Base-by-base conservation (phyloP, 1,140 invertebrate species). In the Danaus plexippus region DNA sequence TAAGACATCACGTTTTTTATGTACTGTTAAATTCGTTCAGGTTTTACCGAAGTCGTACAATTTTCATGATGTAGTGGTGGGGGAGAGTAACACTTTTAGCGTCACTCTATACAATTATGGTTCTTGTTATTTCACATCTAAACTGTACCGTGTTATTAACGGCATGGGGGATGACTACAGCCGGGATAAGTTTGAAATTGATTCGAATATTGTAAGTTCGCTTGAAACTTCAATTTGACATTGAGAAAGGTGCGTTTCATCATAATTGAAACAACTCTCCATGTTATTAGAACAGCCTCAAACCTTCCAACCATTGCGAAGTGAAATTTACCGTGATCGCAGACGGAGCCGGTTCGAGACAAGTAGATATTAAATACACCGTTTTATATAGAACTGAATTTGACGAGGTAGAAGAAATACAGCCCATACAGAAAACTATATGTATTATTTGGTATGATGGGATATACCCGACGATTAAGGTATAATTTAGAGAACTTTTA, bases 391-490 rank as follows among this genome's bases (percentile, higher is more conserved):
- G 79, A 3, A 78, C 77, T 1, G 80, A 84, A 52, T 69, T 58
- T 43, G 73, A 80, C 12, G 79, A 83, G 48, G 68, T 84, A 0
- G 71, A 76, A 56, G 80, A 86, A 54, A 78, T 83, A 52, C 77
- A 83, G 46, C 80, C 80, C 0, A 61, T 83, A 6, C 71, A 52
- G 6, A 86, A 79, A 49, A 79, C 64, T 6, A 80, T 87, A 63
- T 84, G 75, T 47, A 73, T 54, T n/a, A 57, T 87, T 43, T 85
- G 78, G 77, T 87, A 84, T 41, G 85, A 87, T 54, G 85, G 81
- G 2, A 81, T 86, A 52, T 83, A 84, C 59, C 83, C 85, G 11
- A 86, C 76, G 0, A 61, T 86, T 8, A 81, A 85, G 77, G 85
- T 87, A 55, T 50, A 41, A 32, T 32, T 32, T 32, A 32, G 22